Evolutionary conservation across 1,140 invertebrate genomes (phyloP).

Genomic region (Radopholus similis): DNA sequence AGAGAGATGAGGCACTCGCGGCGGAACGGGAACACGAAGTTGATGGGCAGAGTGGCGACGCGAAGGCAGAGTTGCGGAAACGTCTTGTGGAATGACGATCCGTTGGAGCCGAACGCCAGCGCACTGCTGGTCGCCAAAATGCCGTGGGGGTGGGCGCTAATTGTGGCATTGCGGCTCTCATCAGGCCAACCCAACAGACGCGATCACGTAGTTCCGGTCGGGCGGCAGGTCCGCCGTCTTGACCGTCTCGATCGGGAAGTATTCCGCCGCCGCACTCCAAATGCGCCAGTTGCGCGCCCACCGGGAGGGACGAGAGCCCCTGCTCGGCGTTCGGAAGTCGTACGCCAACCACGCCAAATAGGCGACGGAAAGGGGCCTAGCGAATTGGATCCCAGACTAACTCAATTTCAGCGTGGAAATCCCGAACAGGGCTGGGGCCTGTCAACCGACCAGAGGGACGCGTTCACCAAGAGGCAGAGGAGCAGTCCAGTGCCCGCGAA

Average conservation of each 20-base stretch:
- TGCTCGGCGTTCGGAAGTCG: conserved; percentile 2
- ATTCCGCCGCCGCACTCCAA: conserved; percentile 8
- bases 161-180: neutral
- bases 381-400: no score
- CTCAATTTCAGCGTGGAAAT: no score
- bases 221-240: neutral
- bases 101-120: conserved; percentile 6
- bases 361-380: neutral
- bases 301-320: neutral
- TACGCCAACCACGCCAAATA: conserved; percentile 1
- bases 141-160: conserved; percentile 12
- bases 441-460: neutral
- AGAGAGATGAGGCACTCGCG: neutral
- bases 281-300: neutral
- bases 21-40: conserved; percentile 9
- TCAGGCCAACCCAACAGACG: neutral
- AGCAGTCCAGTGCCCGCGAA: neutral
- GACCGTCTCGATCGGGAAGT: conserved; percentile 1
- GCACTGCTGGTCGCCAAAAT: neutral
- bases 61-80: neutral
- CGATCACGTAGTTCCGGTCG: conserved; percentile 7
- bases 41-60: conserved; percentile 7
- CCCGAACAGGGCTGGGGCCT: neutral
- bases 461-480: neutral
- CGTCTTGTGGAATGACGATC: neutral